Percentiles rank a stretch among this genome's conserved stretches.
phyloP scores from a whole-genome alignment of 2,797 vertebrate genomes.

The Smutsia temminckii region DNA sequence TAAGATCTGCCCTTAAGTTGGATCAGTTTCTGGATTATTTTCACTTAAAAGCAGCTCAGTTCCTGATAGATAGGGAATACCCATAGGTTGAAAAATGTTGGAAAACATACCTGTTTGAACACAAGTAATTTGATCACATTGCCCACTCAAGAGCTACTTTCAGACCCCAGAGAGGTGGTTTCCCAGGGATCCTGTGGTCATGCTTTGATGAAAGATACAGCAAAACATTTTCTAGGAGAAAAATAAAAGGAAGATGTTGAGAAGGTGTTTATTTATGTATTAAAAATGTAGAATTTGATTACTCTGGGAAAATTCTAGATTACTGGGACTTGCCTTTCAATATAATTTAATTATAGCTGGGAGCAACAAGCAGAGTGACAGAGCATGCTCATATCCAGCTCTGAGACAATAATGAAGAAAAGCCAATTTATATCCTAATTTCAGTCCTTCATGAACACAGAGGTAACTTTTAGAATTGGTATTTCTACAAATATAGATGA shows the following conservation, averaged over 20 bases:
- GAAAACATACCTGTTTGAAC: background rate
- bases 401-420: background rate
- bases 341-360: background rate
- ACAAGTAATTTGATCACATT: background rate
- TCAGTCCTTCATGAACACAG: background rate
- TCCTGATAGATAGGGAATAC: background rate
- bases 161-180: background rate
- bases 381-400: background rate
- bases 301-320: background rate
- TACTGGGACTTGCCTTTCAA: background rate
- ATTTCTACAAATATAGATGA: conserved; percentile 46
- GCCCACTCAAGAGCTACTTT: no score
- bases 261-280: background rate
- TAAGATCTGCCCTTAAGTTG: background rate
- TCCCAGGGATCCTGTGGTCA: background rate
- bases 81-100: background rate
- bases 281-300: conserved; percentile 13
- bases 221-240: background rate
- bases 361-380: background rate
- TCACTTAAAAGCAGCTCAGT: background rate
- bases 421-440: background rate
- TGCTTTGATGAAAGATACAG: background rate
- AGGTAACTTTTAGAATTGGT: background rate
- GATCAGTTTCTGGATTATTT: background rate
- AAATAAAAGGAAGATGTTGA: background rate